Evolutionary conservation across 2,113 vertebrate genomes (phyloP).

Genomic region (Malurus alboscapulatus): DNA sequence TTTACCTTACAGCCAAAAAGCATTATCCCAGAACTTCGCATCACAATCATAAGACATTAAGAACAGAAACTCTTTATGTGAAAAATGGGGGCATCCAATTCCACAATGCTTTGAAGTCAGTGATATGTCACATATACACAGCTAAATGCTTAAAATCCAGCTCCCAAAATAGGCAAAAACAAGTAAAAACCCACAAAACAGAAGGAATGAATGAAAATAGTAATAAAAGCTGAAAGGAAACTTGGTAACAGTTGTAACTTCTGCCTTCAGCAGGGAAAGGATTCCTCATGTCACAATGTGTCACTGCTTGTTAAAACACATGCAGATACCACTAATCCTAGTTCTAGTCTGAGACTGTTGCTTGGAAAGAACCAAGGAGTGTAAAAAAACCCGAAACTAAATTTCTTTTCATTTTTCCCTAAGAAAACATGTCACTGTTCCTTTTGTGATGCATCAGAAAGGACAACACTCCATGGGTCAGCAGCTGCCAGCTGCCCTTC

Average conservation of each 20-base stretch:
- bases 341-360: neutral
- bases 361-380: neutral
- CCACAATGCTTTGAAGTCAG: conserved; percentile 78
- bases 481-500: neutral
- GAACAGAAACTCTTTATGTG: conserved; percentile 81
- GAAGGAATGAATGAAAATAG: conserved; percentile 28
- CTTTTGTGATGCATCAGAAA: neutral
- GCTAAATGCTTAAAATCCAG: conserved; percentile 36
- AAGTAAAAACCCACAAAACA: neutral
- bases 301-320: neutral
- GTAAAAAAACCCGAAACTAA: neutral
- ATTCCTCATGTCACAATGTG: neutral
- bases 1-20: conserved; percentile 85
- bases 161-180: conserved; percentile 28
- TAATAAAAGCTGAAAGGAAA: neutral
- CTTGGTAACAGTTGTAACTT: neutral
- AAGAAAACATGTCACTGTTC: neutral
- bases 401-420: neutral
- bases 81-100: conserved; percentile 81
- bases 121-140: conserved; percentile 66
- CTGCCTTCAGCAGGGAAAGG: neutral
- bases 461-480: neutral
- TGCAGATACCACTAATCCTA: neutral
- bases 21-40: conserved; percentile 77
- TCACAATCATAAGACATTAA: conserved; percentile 77